These are phyloP conservation scores for Eutrigla gurnardus DNA, from an alignment of 2,797 vertebrate genomes.

Conservation along the genomic window DNA sequence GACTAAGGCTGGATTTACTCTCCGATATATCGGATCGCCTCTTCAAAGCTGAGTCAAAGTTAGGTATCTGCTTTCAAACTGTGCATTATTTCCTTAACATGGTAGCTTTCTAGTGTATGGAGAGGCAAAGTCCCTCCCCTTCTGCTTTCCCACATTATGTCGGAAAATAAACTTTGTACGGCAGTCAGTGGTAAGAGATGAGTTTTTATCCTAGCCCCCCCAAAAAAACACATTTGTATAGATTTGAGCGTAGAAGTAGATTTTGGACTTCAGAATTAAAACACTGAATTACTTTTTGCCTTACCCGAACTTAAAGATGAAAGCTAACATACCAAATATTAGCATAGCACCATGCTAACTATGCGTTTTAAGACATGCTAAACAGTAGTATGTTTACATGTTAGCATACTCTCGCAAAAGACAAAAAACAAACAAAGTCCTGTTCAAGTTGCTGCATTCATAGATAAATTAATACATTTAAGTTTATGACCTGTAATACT, in stretches of 20 bases:
- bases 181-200: background rate
- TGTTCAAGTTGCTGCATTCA: background rate
- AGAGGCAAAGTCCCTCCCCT: background rate
- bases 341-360: background rate
- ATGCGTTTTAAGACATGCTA: background rate
- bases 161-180: background rate
- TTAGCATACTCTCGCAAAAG: background rate
- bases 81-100: background rate
- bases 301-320: background rate
- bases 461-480: background rate
- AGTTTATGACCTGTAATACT: background rate
- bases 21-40: background rate
- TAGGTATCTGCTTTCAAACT: background rate
- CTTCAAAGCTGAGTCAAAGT: background rate
- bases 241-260: background rate
- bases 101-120: background rate
- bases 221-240: too few species aligned
- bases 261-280: background rate
- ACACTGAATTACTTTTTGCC: background rate
- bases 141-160: background rate
- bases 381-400: background rate
- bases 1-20: slow-evolving; percentile 58
- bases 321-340: background rate
- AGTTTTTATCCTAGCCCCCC: background rate
- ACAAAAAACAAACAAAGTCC: background rate